A percentile compares a stretch with the other conserved stretches of the same genome.
phyloP scores from a whole-genome alignment of 2,113 vertebrate species.

The Pseudonaja textilis region DNA sequence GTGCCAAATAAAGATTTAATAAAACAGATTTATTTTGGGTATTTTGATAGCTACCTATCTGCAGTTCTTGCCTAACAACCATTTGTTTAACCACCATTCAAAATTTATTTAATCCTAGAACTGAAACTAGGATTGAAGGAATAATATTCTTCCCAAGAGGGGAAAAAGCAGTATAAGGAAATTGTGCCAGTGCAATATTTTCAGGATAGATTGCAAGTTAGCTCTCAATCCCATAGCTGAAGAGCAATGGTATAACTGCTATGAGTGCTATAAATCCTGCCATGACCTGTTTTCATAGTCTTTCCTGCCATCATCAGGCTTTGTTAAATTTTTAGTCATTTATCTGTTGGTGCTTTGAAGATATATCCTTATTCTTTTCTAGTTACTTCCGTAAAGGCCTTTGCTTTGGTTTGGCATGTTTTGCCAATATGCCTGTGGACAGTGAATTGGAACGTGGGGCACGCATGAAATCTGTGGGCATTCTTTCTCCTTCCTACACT shows the following conservation, averaged over 20 bases:
- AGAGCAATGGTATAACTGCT: background rate
- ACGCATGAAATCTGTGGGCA: slow-evolving; percentile 96
- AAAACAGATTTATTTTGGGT: background rate
- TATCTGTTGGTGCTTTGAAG: background rate
- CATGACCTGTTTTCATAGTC: background rate
- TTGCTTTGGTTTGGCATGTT: slow-evolving; percentile 96
- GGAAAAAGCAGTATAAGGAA: background rate
- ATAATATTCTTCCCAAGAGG: background rate
- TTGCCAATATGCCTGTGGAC: slow-evolving; percentile 98
- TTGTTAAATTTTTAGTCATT: background rate
- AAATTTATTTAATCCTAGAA: background rate
- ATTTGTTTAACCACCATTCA: background rate
- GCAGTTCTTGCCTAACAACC: background rate
- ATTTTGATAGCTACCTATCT: background rate
- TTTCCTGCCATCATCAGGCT: background rate
- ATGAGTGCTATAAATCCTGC: background rate
- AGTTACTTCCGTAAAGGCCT: slow-evolving; percentile 96
- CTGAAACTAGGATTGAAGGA: background rate
- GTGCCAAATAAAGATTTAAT: background rate
- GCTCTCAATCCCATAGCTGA: background rate
- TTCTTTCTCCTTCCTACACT: slow-evolving; percentile 94
- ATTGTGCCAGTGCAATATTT: background rate
- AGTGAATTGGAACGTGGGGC: slow-evolving; percentile 93
- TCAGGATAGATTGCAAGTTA: background rate
- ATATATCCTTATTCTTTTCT: slow-evolving; percentile 16